These are phyloP conservation scores for Drosophila athabasca DNA, from an alignment of 1,140 invertebrate species.

Conservation along the genomic window DNA sequence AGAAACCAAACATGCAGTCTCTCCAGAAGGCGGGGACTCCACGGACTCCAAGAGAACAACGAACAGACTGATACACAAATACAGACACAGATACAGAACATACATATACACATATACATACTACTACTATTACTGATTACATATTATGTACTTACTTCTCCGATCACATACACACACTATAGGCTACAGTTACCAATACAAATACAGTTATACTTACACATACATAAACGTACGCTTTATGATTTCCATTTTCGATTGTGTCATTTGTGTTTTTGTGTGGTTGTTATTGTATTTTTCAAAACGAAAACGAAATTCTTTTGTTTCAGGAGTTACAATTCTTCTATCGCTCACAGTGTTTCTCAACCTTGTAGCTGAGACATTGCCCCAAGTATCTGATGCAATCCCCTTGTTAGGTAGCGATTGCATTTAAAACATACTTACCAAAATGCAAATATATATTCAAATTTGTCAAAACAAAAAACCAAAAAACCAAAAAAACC, in stretches of 20 bases:
- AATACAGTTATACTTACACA: constrained; percentile 51
- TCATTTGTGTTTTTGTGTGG: constrained; percentile 67
- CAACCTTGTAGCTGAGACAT: constrained; percentile 97
- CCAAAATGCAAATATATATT: constrained; percentile 82
- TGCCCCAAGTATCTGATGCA: constrained; percentile 97
- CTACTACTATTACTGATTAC: constrained; percentile 30
- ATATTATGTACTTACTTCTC: no score
- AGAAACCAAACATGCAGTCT: constrained; percentile 19
- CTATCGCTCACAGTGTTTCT: constrained; percentile 99
- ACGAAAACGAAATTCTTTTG: constrained; percentile 85
- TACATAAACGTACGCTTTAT: constrained; percentile 76
- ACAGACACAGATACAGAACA: constrained; percentile 34
- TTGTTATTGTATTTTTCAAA: constrained; percentile 82
- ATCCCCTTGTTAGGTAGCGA: constrained; percentile 96
- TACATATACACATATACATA: constrained; percentile 25
- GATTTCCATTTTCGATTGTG: constrained; percentile 67
- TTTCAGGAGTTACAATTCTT: constrained; percentile 99
- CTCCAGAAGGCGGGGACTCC: constrained; percentile 6
- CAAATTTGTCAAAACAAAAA: constrained; percentile 76
- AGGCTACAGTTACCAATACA: constrained; percentile 19
- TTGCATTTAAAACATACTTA: constrained; percentile 83
- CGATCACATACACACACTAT: constrained; percentile 31
- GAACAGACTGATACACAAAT: constrained; percentile 39
- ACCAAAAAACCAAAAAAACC: constrained; percentile 53
- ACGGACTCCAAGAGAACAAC: constrained; percentile 24